These are phyloP conservation scores for Lycia hirtaria DNA, from an alignment of 2,888 invertebrate species.

Conservation along the genomic window DNA sequence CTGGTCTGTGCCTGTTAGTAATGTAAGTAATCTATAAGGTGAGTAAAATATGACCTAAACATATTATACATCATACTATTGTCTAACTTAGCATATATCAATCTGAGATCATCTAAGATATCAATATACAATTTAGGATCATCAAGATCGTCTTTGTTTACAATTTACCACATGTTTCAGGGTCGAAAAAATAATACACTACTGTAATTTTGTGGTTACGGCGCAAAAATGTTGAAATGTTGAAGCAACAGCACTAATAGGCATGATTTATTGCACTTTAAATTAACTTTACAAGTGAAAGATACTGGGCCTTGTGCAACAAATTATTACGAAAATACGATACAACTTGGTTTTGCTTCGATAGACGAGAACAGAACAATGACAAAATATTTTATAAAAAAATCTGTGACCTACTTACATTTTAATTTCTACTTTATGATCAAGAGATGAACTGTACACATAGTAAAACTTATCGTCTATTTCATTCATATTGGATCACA, in stretches of 20 bases:
- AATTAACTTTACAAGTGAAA: not conserved
- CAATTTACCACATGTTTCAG: constrained; percentile 6
- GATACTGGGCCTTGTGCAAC: constrained; percentile 17
- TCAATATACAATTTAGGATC: too few relatives aligned
- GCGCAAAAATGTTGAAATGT: not conserved
- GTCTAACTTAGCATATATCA: too few relatives aligned
- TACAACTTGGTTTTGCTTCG: not conserved
- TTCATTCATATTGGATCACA: constrained; percentile 85
- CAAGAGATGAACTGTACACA: constrained; percentile 96
- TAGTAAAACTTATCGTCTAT: constrained; percentile 93
- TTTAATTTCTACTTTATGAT: constrained; percentile 95
- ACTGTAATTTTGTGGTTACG: not conserved
- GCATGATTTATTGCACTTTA: constrained; percentile 7
- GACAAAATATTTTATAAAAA: not conserved
- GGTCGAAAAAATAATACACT: not conserved
- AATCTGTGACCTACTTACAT: constrained; percentile 88
- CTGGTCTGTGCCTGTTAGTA: too few relatives aligned
- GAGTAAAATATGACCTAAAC: too few relatives aligned
- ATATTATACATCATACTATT: too few relatives aligned
- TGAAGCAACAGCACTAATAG: not conserved
- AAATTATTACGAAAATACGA: constrained; percentile 23
- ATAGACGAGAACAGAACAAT: constrained; percentile 9
- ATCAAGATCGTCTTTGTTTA: constrained; percentile 2
- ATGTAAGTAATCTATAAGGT: too few relatives aligned
- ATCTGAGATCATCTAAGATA: too few relatives aligned